Conservation (phyloP, 1,140 invertebrate species). For the Apis dorsata region DNA sequence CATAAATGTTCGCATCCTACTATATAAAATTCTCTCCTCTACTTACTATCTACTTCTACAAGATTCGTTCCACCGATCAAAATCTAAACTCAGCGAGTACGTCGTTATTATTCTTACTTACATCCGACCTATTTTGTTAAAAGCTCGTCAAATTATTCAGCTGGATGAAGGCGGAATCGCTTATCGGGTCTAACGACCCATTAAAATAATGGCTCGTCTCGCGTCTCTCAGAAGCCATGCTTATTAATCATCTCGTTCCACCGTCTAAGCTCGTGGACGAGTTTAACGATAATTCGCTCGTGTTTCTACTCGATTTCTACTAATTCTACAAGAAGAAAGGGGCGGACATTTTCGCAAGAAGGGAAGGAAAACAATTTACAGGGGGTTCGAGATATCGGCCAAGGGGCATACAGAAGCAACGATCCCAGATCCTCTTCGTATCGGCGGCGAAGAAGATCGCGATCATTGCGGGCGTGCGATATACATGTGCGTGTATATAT, state of each 20-base stretch:
- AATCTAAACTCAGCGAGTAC: background rate
- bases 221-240: background rate
- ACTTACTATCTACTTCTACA: background rate
- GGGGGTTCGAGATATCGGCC: background rate
- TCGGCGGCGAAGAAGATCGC: conserved; percentile 18
- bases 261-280: background rate
- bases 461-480: conserved; percentile 1
- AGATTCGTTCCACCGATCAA: background rate
- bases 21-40: background rate
- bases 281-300: background rate
- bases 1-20: conserved; percentile 24
- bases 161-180: background rate
- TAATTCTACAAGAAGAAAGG: background rate
- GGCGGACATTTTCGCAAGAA: background rate
- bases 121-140: background rate
- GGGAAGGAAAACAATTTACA: background rate
- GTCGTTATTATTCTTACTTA: background rate
- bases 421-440: conserved; percentile 24
- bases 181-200: conserved; percentile 1
- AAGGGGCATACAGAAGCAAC: background rate
- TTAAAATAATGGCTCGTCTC: background rate
- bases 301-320: background rate
- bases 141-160: background rate
- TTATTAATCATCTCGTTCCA: conserved; percentile 2
- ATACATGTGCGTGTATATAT: background rate